Evolutionary conservation across 64 coral and sea anemone genomes (phyloP).

Genomic region (Pocillopora damicornis): DNA sequence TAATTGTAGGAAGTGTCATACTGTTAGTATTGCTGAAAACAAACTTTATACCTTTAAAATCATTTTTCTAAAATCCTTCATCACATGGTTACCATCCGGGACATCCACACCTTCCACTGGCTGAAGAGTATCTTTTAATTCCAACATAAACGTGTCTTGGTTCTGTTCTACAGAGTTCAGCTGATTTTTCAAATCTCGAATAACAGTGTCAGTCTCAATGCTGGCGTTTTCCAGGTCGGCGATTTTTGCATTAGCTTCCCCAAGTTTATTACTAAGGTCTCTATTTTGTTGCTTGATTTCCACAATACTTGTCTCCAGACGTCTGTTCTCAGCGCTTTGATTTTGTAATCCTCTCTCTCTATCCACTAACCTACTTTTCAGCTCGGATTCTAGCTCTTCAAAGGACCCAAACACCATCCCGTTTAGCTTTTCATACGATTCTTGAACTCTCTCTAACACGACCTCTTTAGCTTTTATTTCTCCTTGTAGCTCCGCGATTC

Average conservation of each 20-base stretch:
- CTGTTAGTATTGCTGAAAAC: too few relatives aligned
- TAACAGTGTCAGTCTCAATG: conserved; percentile 5
- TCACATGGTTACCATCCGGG: not conserved
- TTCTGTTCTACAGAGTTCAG: not conserved
- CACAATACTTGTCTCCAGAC: conserved; percentile 50
- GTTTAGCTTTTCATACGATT: conserved; percentile 86
- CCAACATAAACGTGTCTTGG: conserved; percentile 15
- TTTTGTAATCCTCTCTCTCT: conserved; percentile 81
- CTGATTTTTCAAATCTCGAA: conserved; percentile 5
- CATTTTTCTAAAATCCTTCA: conserved; percentile 20
- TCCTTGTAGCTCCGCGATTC: conserved; percentile 56
- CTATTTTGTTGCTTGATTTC: conserved; percentile 64
- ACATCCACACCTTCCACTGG: not conserved
- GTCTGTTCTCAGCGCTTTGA: conserved; percentile 72
- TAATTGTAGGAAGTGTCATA: too few relatives aligned
- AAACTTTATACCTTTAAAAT: conserved; percentile 26
- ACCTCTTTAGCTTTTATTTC: conserved; percentile 80
- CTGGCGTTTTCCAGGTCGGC: conserved; percentile 19
- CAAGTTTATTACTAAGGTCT: conserved; percentile 45
- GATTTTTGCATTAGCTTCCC: conserved; percentile 17
- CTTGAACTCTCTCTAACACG: conserved; percentile 70
- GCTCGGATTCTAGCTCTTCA: conserved; percentile 73
- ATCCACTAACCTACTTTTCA: conserved; percentile 75
- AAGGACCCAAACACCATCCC: conserved; percentile 89
- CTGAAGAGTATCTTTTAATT: conserved; percentile 17